Evolutionary conservation across 1,140 invertebrate genomes (phyloP), one percentile per base, ranked within the genome.

Genomic region (Mamestra configurata): DNA sequence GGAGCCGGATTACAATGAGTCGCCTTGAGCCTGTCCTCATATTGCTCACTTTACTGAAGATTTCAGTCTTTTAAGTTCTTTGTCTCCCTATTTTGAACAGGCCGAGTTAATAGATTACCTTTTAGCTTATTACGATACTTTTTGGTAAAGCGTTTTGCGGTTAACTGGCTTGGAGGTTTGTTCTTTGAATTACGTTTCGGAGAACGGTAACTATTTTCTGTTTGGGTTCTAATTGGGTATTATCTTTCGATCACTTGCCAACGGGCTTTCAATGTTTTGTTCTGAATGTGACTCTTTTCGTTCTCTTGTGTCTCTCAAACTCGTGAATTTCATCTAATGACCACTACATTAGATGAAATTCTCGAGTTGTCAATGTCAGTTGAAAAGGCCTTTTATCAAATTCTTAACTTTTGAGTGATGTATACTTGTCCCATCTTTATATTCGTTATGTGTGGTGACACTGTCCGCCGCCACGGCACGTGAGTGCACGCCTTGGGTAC

Each of bases 1-100:
- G 72, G 77, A 66, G 75, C 49, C 57, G 76, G 80, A 84, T 86
- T 84, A 86, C 80, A 84, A 80, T 82, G 72, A 81, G 64, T 71
- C 51, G 76, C 73, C 72, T 46, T 79, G 43, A 77, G 66, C 64
- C 61, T 61, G 24, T 80, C 71, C 77, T 83, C 79, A 71, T 61
- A 79, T 66, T 35, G 61, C 55, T 81, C 68, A 81, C 75, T 72
- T 77, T 77, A 46, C 43, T 73, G 11, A 43, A 75, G 35, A 75
- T 75, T 75, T 57, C 24, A 75, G 35, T 57, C 68, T 71, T 57
- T 70, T 70, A 70, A 70, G 18, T 51, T 71, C 61, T 66, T 71
- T 53, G 46, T 71, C 13, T 70, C 49, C 24, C 53, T 53, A 35
- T 71, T 59, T 75, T 13, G 35, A 24, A 59, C 35, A 15, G 53